Percentiles rank a stretch among this genome's conserved stretches.
Conservation (phyloP, 2,888 invertebrate species). For the Sepiola atlantica region DNA sequence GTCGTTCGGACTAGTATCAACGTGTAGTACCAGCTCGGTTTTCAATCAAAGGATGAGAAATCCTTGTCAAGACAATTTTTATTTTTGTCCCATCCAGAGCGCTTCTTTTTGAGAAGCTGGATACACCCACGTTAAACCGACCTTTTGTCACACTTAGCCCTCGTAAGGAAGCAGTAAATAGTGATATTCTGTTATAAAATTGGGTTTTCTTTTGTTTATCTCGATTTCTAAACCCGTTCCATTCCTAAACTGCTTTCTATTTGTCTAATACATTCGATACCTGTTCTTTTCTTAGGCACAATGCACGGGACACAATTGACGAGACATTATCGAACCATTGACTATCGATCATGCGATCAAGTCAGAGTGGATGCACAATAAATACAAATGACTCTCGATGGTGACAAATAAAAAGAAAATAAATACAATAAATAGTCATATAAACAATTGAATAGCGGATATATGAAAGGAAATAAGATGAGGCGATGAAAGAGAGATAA, state of each 20-base stretch:
- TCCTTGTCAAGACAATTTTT: no score
- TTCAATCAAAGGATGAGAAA: no score
- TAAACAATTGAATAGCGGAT: neutral
- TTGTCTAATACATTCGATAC: neutral
- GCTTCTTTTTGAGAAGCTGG: no score
- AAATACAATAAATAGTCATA: no score
- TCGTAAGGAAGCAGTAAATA: no score
- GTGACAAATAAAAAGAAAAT: neutral
- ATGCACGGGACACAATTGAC: neutral
- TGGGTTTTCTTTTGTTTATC: neutral
- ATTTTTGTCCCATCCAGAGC: no score
- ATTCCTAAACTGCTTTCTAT: neutral
- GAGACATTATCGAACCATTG: neutral
- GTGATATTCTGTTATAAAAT: no score
- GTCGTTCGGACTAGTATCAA: no score
- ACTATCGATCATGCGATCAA: constrained; percentile 10
- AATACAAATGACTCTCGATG: neutral
- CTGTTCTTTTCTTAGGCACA: neutral
- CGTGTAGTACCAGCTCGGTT: no score
- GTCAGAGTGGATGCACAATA: neutral
- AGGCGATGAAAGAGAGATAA: neutral
- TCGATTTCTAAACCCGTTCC: neutral
- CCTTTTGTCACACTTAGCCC: no score
- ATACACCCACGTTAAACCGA: no score
- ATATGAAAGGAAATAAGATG: neutral